Percentiles rank a stretch among this genome's conserved stretches.
Conservation (phyloP, 30 jellyfish, hydroid and myxozoan genomes). For the Morbakka virulenta region DNA sequence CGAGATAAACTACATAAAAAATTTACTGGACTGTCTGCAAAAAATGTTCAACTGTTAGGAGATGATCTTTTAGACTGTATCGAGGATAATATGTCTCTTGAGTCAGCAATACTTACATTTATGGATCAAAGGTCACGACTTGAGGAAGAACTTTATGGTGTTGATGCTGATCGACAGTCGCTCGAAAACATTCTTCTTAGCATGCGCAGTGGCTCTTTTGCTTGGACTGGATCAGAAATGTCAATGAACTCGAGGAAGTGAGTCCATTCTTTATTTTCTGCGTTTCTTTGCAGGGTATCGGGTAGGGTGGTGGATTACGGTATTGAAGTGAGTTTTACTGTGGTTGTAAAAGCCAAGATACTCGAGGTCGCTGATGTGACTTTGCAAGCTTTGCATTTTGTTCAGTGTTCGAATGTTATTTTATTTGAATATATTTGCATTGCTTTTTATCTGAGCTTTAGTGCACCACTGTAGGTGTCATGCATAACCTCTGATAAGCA, state of each 20-base stretch:
- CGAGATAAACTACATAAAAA: constrained; percentile 51
- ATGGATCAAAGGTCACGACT: constrained; percentile 77
- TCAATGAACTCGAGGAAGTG: constrained; percentile 2
- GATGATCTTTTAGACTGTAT: constrained; percentile 94
- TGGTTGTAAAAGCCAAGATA: too few relatives aligned
- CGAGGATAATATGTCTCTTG: constrained; percentile 85
- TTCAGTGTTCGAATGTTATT: too few relatives aligned
- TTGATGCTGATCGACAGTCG: constrained; percentile 77
- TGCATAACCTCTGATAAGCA: too few relatives aligned
- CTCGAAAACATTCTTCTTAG: constrained; percentile 48
- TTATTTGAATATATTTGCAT: too few relatives aligned
- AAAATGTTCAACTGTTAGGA: constrained; percentile 81
- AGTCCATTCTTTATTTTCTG: not conserved
- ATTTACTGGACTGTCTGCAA: constrained; percentile 64
- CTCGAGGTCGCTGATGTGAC: too few relatives aligned
- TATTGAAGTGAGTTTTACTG: too few relatives aligned
- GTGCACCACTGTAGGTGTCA: too few relatives aligned
- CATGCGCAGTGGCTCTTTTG: constrained; percentile 19
- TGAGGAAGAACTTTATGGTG: constrained; percentile 70
- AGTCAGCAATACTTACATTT: constrained; percentile 92
- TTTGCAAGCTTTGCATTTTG: too few relatives aligned
- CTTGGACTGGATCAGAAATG: constrained; percentile 51
- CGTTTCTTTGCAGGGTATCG: not conserved
- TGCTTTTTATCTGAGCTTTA: too few relatives aligned
- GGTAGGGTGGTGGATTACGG: too few relatives aligned